Percentiles rank a stretch among this genome's conserved stretches.
phyloP scores from a whole-genome alignment of 2,797 vertebrate species.

The Tachyglossus aculeatus region DNA sequence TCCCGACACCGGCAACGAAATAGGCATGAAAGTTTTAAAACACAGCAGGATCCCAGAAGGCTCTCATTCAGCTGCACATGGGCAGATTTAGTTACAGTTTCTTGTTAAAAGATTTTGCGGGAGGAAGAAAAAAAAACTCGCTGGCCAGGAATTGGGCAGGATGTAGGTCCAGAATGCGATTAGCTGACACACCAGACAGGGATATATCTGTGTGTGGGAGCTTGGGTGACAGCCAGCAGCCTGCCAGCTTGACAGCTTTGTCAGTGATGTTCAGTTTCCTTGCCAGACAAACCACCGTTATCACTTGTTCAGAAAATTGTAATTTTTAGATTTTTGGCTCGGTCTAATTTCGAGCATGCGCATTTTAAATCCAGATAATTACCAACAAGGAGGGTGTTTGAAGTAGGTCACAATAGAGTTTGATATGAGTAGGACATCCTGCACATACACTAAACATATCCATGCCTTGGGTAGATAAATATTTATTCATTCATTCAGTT shows the following conservation, averaged over 20 bases:
- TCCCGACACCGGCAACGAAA: slow-evolving; percentile 60
- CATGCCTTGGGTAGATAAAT: too few species aligned
- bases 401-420: too few species aligned
- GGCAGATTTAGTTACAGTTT: slow-evolving; percentile 68
- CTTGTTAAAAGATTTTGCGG: slow-evolving; percentile 69
- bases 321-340: too few species aligned
- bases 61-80: slow-evolving; percentile 47
- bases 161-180: slow-evolving; percentile 62
- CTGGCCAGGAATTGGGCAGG: slow-evolving; percentile 59
- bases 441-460: too few species aligned
- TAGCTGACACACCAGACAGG: slow-evolving; percentile 65
- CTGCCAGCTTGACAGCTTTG: slow-evolving; percentile 62
- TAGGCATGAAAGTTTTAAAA: slow-evolving; percentile 73
- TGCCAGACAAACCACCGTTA: slow-evolving; percentile 32
- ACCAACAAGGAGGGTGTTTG: too few species aligned
- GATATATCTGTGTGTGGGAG: slow-evolving; percentile 45
- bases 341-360: too few species aligned
- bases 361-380: too few species aligned
- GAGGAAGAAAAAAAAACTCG: slow-evolving; percentile 40
- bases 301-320: slow-evolving; percentile 38
- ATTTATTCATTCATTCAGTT: too few species aligned
- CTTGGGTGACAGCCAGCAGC: slow-evolving; percentile 49
- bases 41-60: slow-evolving; percentile 59
- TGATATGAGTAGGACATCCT: too few species aligned
- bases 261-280: slow-evolving; percentile 46